phyloP scores from a whole-genome alignment of 2,113 vertebrate species.

The Synodontis membranacea region DNA sequence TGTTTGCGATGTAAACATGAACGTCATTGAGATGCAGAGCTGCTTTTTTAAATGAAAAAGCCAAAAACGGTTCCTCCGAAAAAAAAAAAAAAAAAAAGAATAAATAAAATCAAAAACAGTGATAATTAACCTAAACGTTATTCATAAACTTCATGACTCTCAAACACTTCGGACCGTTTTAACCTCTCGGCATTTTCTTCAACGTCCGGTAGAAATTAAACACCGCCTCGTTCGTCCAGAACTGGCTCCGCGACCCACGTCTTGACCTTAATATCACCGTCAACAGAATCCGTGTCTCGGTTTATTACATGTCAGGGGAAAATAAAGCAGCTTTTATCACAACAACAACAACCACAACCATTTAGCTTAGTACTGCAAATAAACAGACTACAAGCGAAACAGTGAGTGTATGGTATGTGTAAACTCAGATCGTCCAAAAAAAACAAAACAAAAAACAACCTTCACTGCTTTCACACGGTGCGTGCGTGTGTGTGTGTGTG shows the following conservation, averaged over 20 bases:
- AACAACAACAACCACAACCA: too few relatives aligned
- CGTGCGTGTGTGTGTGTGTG: not conserved
- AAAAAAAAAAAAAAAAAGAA: not conserved
- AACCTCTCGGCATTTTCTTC: not conserved
- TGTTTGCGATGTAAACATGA: slow-evolving; percentile 47
- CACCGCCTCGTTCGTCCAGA: not conserved
- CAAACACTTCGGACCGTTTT: not conserved
- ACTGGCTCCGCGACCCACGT: not conserved
- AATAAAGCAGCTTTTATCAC: not conserved
- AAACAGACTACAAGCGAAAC: not conserved
- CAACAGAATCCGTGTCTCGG: not conserved
- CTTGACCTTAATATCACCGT: not conserved
- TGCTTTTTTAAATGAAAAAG: not conserved
- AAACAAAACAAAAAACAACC: slow-evolving; percentile 15
- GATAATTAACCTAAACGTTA: not conserved
- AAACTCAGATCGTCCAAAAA: slow-evolving; percentile 15
- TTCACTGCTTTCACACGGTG: not conserved
- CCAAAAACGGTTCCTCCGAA: not conserved
- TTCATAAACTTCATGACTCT: not conserved
- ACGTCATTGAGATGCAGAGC: slow-evolving; percentile 22
- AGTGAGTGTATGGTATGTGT: slow-evolving; percentile 1
- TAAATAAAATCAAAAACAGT: not conserved
- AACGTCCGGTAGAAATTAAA: not conserved
- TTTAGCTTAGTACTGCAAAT: not conserved
- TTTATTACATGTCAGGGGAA: not conserved